Conservation (phyloP, 2,113 vertebrate genomes). For the Melanocharis versteri region DNA sequence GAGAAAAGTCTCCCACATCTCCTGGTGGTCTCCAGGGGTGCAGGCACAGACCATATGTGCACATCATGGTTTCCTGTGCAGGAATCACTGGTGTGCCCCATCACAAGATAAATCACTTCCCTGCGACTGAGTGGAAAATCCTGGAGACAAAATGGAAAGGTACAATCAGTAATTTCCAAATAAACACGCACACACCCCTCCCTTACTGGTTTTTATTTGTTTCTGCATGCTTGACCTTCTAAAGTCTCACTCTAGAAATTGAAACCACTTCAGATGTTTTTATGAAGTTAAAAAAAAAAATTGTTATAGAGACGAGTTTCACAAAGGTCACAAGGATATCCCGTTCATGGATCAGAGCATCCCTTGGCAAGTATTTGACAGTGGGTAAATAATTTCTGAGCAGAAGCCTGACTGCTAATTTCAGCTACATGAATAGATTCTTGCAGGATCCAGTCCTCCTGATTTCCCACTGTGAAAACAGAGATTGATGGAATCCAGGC, state of each 20-base stretch:
- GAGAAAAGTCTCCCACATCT: not conserved
- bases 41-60: not conserved
- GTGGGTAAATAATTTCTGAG: not conserved
- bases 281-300: not conserved
- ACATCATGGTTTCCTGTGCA: not conserved
- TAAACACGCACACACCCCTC: not conserved
- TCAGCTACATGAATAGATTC: not conserved
- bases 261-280: not conserved
- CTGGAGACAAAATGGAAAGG: not conserved
- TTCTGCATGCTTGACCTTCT: not conserved
- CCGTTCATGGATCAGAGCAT: not conserved
- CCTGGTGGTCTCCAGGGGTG: not conserved
- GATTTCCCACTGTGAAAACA: not conserved
- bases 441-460: not conserved
- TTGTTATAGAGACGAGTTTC: not conserved
- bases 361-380: not conserved
- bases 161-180: not conserved
- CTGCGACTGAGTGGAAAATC: not conserved
- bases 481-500: not conserved
- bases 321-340: not conserved
- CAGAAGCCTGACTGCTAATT: not conserved
- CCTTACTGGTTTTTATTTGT: not conserved
- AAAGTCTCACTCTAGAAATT: not conserved
- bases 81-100: not conserved
- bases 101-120: not conserved